Evolutionary conservation across 2,113 vertebrate species (phyloP).

Genomic region (Etheostoma cragini): DNA sequence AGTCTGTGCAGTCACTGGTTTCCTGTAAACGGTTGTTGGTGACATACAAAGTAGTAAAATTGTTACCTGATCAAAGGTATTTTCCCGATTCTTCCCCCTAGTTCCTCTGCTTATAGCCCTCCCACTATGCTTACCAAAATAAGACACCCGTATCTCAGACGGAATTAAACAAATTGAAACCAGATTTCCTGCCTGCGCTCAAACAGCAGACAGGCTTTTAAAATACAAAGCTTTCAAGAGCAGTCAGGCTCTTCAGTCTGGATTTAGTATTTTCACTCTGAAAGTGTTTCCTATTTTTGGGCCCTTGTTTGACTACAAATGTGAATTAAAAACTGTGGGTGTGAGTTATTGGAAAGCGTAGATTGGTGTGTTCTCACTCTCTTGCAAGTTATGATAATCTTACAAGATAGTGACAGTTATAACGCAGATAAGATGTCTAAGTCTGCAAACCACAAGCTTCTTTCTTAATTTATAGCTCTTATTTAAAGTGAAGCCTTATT

Average conservation of each 20-base stretch:
- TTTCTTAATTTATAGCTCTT: not conserved
- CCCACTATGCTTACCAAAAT: slow-evolving; percentile 68
- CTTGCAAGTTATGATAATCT: not conserved
- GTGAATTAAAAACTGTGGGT: slow-evolving; percentile 16
- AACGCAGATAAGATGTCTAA: not conserved
- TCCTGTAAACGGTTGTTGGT: slow-evolving; percentile 39
- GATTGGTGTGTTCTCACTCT: slow-evolving; percentile 7
- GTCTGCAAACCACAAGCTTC: not conserved
- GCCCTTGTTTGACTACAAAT: not conserved
- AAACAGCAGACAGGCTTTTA: slow-evolving; percentile 48
- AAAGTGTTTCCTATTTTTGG: slow-evolving; percentile 14
- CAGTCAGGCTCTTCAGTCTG: slow-evolving; percentile 30
- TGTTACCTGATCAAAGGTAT: slow-evolving; percentile 63
- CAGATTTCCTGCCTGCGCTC: slow-evolving; percentile 69
- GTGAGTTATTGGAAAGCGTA: not conserved
- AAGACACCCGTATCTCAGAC: slow-evolving; percentile 69
- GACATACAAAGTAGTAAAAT: slow-evolving; percentile 37
- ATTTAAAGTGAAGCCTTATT: not conserved
- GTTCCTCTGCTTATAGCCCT: slow-evolving; percentile 43
- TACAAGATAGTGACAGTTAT: not conserved
- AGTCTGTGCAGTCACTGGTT: not conserved
- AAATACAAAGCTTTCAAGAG: slow-evolving; percentile 54
- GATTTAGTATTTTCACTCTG: slow-evolving; percentile 20
- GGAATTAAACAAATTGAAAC: slow-evolving; percentile 76
- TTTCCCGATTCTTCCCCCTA: slow-evolving; percentile 39